These are phyloP conservation scores for Meloe dianella DNA, from an alignment of 2,888 invertebrate genomes.

Conservation along the genomic window DNA sequence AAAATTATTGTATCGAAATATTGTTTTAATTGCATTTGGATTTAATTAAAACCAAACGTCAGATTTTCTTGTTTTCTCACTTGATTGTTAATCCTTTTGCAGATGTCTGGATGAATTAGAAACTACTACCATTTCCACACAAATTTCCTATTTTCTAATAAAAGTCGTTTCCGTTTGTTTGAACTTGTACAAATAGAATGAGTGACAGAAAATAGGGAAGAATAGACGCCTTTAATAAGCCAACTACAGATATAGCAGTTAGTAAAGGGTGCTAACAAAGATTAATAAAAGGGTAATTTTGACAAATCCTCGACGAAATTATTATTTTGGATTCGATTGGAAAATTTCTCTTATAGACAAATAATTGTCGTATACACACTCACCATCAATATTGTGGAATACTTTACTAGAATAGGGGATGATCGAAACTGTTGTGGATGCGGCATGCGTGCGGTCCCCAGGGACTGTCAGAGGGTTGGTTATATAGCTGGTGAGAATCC, in stretches of 20 bases:
- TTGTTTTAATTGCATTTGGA: constrained; percentile 31
- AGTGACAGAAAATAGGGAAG: not conserved
- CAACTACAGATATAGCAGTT: constrained; percentile 15
- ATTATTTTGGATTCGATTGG: too few species aligned
- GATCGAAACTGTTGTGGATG: constrained; percentile 37
- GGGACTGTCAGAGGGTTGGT: constrained; percentile 36
- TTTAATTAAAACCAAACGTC: constrained; percentile 22
- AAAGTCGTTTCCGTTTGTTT: constrained; percentile 9
- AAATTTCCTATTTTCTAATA: constrained; percentile 12
- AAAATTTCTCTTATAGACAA: not conserved
- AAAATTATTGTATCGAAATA: constrained; percentile 38
- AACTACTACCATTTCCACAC: not conserved
- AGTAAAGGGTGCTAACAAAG: constrained; percentile 26
- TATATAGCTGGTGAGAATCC: constrained; percentile 35
- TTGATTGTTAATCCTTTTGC: not conserved
- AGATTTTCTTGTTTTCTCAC: not conserved
- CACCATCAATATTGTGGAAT: constrained; percentile 2
- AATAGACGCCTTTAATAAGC: constrained; percentile 24
- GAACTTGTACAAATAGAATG: constrained; percentile 4
- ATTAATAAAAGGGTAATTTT: constrained; percentile 36
- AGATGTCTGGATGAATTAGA: not conserved
- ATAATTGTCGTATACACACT: not conserved
- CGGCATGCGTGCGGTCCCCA: constrained; percentile 40
- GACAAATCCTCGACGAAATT: constrained; percentile 18
- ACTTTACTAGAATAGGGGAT: not conserved